A percentile compares a stretch with the other conserved stretches of the same genome.
phyloP scores from a whole-genome alignment of 2,113 vertebrate species.

The Archocentrus centrarchus region DNA sequence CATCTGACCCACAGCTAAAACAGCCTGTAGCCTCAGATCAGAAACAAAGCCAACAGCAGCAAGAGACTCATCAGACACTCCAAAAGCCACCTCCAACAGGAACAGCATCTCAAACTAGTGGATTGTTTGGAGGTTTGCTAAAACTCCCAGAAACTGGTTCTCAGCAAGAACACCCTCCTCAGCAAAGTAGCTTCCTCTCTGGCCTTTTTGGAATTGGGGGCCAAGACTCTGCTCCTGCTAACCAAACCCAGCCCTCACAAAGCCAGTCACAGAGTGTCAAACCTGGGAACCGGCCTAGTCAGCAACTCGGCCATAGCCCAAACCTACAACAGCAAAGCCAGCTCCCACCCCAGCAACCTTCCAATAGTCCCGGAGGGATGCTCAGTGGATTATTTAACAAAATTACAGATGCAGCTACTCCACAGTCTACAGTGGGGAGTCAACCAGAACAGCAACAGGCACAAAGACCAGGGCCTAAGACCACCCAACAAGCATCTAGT shows the following conservation, averaged over 20 bases:
- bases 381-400: constrained; percentile 77
- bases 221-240: constrained; percentile 68
- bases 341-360: constrained; percentile 60
- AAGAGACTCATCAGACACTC: constrained; percentile 26
- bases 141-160: constrained; percentile 66
- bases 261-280: constrained; percentile 35
- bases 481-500: constrained; percentile 60
- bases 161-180: constrained; percentile 54
- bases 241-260: constrained; percentile 29
- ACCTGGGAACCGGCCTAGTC: constrained; percentile 39
- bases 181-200: constrained; percentile 77
- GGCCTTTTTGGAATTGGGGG: constrained; percentile 82
- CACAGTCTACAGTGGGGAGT: constrained; percentile 37
- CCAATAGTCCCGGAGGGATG: constrained; percentile 66
- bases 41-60: constrained; percentile 52
- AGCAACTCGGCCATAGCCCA: constrained; percentile 55
- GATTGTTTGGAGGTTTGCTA: constrained; percentile 72
- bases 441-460: constrained; percentile 59
- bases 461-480: constrained; percentile 45
- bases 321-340: constrained; percentile 71
- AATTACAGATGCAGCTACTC: constrained; percentile 66
- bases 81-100: constrained; percentile 41
- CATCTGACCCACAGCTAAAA: constrained; percentile 27
- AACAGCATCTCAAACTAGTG: constrained; percentile 55
- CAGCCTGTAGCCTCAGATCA: constrained; percentile 24